Base-by-base conservation (phyloP, 2,888 invertebrate species). In the Odontomyia ornata region DNA sequence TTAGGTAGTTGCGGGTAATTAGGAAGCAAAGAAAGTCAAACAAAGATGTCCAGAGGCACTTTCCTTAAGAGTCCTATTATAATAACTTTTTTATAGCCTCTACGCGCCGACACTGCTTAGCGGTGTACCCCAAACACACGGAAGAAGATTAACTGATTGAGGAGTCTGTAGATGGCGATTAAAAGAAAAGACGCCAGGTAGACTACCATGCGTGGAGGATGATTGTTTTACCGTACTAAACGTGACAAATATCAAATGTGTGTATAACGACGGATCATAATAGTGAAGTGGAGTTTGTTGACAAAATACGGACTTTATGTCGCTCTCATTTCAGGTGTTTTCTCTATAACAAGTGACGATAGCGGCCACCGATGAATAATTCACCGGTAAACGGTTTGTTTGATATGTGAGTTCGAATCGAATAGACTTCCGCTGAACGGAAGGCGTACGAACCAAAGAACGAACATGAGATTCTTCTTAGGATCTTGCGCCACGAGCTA, bases 1-100 rank as follows among this genome's bases (percentile, higher is more conserved):
- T 57, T 36, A 27, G 60, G 3, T 36, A 1, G 15, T 67, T 30
- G 57, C 21, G 23, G 60, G 36, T 73, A 57, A 73, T 73, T 57
- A 73, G 57, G 73, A 57, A 57, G 36, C 57, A 21, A 60, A 73
- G 73, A 73, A 71, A 73, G 60, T 57, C 47, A 73, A 73, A 73
- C 57, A 73, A 60, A 57, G 13, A 36, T 57, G 36, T 73, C 60
- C 73, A 57, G 36, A 21, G 60, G 36, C n/a, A 72, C 71, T 72
- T 72, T 72, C 56, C 52, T 52, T 28, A 11, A 36, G 36, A 36
- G 36, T 9, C 3, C 3, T 36, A 36, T 36, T 36, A 36, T 36
- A 36, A 36, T 36, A 36, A 36, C 36, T 9, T 36, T 5, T 9
- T 3, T 9, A 9, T 36, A 36, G n/a, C n/a, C n/a, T n/a, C n/a